Conservation (phyloP, 2,797 vertebrate species). For the Rhinogobio ventralis region DNA sequence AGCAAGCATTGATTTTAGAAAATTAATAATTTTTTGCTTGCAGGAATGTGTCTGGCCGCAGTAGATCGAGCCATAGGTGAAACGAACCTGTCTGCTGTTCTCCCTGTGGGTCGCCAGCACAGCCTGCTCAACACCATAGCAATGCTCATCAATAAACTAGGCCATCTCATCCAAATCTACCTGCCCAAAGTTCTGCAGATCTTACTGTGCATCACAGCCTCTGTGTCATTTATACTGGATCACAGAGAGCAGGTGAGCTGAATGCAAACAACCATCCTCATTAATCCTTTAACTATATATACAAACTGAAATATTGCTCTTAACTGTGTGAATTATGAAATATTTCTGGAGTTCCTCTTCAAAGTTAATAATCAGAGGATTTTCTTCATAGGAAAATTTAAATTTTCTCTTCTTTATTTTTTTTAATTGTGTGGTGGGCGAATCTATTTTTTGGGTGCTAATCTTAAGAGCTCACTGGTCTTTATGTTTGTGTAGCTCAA, state of each 20-base stretch:
- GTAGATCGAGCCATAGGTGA: constrained; percentile 82
- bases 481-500: constrained; percentile 79
- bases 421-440: not conserved
- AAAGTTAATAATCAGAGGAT: not conserved
- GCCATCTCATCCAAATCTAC: constrained; percentile 86
- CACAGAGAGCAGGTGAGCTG: constrained; percentile 85
- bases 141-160: constrained; percentile 89
- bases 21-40: not conserved
- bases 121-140: constrained; percentile 89
- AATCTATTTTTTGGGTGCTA: not conserved
- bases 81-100: constrained; percentile 80
- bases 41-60: constrained; percentile 84
- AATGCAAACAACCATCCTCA: not conserved
- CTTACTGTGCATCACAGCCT: constrained; percentile 87
- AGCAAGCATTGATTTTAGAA: not conserved
- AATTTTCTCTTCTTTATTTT: not conserved
- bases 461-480: not conserved
- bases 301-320: not conserved
- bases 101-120: constrained; percentile 95
- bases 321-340: not conserved
- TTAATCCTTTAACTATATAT: not conserved
- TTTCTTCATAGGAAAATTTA: not conserved
- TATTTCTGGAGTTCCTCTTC: not conserved
- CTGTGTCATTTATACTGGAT: constrained; percentile 82
- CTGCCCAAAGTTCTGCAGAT: constrained; percentile 93